Percentiles rank a stretch among this genome's conserved stretches.
These are phyloP conservation scores for Coboldia fuscipes DNA, from an alignment of 1,140 invertebrate genomes.

Conservation along the genomic window DNA sequence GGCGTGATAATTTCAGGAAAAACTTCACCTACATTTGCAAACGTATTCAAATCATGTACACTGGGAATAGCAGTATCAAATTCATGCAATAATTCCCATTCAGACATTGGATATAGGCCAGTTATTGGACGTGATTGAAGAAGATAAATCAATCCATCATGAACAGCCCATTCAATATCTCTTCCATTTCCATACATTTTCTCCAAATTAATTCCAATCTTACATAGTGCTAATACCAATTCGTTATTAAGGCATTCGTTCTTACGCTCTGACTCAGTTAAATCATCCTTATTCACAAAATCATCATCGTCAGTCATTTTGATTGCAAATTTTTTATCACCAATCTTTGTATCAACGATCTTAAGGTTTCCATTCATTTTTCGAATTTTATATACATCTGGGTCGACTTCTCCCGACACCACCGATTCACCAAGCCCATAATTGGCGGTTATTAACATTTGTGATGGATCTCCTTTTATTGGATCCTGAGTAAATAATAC, in stretches of 20 bases:
- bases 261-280: constrained; percentile 19
- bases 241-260: constrained; percentile 27
- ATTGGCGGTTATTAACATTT: constrained; percentile 53
- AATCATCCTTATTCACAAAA: constrained; percentile 14
- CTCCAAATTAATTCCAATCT: constrained; percentile 35
- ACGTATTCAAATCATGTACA: constrained; percentile 24
- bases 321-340: constrained; percentile 32
- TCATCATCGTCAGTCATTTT: constrained; percentile 16
- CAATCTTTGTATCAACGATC: constrained; percentile 25
- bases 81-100: constrained; percentile 52
- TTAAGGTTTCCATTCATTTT: constrained; percentile 24
- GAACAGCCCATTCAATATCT: constrained; percentile 56
- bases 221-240: constrained; percentile 26
- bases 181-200: constrained; percentile 36
- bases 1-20: constrained; percentile 3
- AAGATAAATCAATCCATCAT: constrained; percentile 31
- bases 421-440: constrained; percentile 66
- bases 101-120: constrained; percentile 38
- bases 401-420: constrained; percentile 49
- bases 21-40: constrained; percentile 43
- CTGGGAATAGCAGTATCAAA: constrained; percentile 36
- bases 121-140: constrained; percentile 56
- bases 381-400: constrained; percentile 43
- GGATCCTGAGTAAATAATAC: constrained; percentile 66
- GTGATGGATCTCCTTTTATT: constrained; percentile 35